Evolutionary conservation across 2,113 vertebrate species (phyloP).

Genomic region (cattle (Bos taurus)): ARS-UCD2.0 NC_037332.1:15987501-15988000

Average conservation of each 20-base stretch:
- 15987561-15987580: neutral
- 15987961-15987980: neutral
- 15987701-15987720: neutral
- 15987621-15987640: neutral
- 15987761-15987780: neutral
- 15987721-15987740: accelerated
- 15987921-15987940: neutral
- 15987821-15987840: neutral
- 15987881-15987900: neutral
- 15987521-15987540: neutral
- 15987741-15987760: neutral
- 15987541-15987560: neutral
- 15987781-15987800: neutral
- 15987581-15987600: neutral
- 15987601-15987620: neutral
- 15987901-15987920: neutral
- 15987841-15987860: neutral
- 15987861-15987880: neutral
- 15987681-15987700: neutral
- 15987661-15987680: accelerated
- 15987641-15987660: neutral
- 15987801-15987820: neutral
- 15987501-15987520: neutral
- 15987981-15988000: neutral
- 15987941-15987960: neutral